A percentile compares a stretch with the other conserved stretches of the same genome.
phyloP scores from a whole-genome alignment of 2,797 vertebrate genomes.

The Paguma larvata region DNA sequence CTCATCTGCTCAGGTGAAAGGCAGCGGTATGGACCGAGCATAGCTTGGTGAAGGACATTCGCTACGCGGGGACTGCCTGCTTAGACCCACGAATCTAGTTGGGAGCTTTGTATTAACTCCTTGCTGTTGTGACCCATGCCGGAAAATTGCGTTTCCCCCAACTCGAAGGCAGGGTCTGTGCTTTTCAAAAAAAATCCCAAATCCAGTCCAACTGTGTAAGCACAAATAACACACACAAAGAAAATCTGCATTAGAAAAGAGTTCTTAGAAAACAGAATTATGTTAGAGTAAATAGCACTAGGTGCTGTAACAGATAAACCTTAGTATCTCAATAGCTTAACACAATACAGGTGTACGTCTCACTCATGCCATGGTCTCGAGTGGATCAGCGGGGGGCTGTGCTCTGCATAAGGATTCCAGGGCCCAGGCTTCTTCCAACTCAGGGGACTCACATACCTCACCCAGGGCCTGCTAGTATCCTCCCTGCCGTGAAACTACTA shows the following conservation, averaged over 20 bases:
- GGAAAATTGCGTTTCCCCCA: slow-evolving; percentile 27
- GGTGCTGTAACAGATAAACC: not conserved
- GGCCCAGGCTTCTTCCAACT: not conserved
- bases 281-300: not conserved
- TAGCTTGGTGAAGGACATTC: slow-evolving; percentile 19
- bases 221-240: not conserved
- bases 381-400: not conserved
- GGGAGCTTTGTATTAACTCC: slow-evolving; percentile 22
- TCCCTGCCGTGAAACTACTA: not conserved
- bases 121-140: not conserved
- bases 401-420: not conserved
- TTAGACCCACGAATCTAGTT: slow-evolving; percentile 45
- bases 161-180: not conserved
- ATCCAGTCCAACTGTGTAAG: not conserved
- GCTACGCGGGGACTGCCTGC: not conserved
- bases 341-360: not conserved
- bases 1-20: slow-evolving; percentile 79
- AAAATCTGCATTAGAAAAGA: slow-evolving; percentile 10
- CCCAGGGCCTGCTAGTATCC: not conserved
- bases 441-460: not conserved
- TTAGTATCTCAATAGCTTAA: not conserved
- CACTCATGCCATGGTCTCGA: not conserved
- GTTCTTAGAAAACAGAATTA: not conserved
- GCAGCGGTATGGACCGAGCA: slow-evolving; percentile 3
- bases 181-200: not conserved